phyloP scores from a whole-genome alignment of 2,113 vertebrate genomes.

The Illadopsis cleaveri region DNA sequence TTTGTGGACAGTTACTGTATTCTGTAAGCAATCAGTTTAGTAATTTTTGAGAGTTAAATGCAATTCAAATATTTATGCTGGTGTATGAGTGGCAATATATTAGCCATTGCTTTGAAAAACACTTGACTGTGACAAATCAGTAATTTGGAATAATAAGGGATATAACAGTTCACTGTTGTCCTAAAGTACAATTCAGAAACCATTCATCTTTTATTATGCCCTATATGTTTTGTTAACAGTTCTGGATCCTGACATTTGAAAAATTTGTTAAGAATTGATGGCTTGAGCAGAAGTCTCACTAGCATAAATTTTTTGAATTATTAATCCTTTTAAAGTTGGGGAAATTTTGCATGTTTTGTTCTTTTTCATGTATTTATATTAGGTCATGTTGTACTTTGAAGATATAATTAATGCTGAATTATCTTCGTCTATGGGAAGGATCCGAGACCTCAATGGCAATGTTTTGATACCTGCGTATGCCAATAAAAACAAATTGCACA shows the following conservation, averaged over 20 bases:
- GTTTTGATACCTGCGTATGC: conserved; percentile 55
- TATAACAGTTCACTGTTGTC: background rate
- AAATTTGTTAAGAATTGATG: background rate
- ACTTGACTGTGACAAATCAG: background rate
- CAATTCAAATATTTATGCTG: background rate
- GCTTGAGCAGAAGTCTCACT: background rate
- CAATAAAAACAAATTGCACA: conserved; percentile 66
- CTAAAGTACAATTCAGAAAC: background rate
- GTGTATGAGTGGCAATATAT: background rate
- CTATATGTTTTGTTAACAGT: background rate
- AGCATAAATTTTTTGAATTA: background rate
- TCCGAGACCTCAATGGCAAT: conserved; percentile 33
- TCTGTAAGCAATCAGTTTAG: background rate
- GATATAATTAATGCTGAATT: background rate
- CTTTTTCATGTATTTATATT: conserved; percentile 65
- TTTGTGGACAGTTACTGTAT: background rate
- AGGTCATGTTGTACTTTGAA: conserved; percentile 12
- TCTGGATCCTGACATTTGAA: background rate
- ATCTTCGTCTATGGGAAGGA: conserved; percentile 5
- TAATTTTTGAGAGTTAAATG: conserved; percentile 21
- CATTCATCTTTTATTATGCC: background rate
- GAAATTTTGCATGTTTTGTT: conserved; percentile 68
- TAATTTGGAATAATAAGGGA: background rate
- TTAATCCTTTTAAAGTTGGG: conserved; percentile 24
- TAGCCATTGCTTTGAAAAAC: background rate